Evolutionary conservation across 2,797 vertebrate species (phyloP).

Genomic region (Manis javanica): DNA sequence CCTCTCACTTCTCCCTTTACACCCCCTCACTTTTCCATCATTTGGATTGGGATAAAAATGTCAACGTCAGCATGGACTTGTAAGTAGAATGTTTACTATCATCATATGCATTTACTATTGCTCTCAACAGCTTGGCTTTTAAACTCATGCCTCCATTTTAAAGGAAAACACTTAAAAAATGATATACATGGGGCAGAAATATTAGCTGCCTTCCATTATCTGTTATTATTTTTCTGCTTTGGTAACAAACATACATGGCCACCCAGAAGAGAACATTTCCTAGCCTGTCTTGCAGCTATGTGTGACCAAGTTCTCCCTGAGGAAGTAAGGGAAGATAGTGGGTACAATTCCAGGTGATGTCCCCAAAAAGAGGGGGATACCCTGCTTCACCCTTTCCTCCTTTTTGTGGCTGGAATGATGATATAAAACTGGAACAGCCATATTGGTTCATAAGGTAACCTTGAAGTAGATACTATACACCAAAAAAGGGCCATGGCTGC

Average conservation of each 20-base stretch:
- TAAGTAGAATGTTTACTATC: neutral
- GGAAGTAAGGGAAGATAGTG: neutral
- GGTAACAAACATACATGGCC: neutral
- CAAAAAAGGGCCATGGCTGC: neutral
- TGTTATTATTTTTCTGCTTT: neutral
- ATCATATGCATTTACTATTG: neutral
- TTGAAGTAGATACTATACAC: neutral
- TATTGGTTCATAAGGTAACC: neutral
- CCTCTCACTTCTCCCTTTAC: neutral
- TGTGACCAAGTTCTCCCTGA: neutral
- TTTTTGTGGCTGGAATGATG: neutral
- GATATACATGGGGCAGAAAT: neutral
- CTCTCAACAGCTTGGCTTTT: neutral
- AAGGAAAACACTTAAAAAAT: neutral
- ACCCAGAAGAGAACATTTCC: neutral
- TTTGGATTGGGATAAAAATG: neutral
- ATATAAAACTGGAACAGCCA: neutral
- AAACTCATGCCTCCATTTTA: neutral
- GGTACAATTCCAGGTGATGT: neutral
- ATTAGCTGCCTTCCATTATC: neutral
- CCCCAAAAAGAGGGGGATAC: neutral
- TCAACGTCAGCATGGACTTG: neutral
- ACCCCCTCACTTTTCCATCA: neutral
- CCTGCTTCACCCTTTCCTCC: neutral
- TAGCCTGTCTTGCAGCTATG: neutral